phyloP scores from a whole-genome alignment of 1,140 invertebrate species.

The Cyclina sinensis region DNA sequence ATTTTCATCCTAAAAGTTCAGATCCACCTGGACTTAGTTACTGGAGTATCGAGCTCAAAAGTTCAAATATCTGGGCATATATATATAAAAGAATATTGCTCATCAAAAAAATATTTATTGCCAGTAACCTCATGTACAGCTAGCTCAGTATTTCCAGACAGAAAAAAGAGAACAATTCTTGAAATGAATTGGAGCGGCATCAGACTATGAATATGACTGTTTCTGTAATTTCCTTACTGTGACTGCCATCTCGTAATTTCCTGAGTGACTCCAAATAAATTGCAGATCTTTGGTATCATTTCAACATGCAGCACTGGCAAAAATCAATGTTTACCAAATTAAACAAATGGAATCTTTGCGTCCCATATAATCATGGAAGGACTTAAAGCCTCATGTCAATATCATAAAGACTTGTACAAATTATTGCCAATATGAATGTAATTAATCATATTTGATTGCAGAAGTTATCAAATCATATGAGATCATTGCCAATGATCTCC shows the following conservation, averaged over 20 bases:
- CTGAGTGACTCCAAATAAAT: slow-evolving; percentile 3
- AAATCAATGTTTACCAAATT: slow-evolving; percentile 61
- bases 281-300: slow-evolving; percentile 14
- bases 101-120: too few species aligned
- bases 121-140: too few species aligned
- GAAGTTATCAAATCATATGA: slow-evolving; percentile 19
- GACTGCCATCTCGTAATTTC: slow-evolving; percentile 2
- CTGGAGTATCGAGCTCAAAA: too few species aligned
- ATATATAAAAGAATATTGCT: too few species aligned
- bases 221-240: slow-evolving; percentile 30
- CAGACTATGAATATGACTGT: not conserved
- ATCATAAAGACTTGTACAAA: slow-evolving; percentile 38
- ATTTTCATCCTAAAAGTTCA: too few species aligned
- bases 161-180: not conserved
- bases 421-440: slow-evolving; percentile 36
- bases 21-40: too few species aligned
- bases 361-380: not conserved
- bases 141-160: too few species aligned
- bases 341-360: slow-evolving; percentile 43
- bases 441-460: slow-evolving; percentile 46
- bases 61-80: too few species aligned
- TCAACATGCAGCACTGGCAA: slow-evolving; percentile 7
- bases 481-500: not conserved
- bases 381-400: not conserved
- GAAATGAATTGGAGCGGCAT: slow-evolving; percentile 19